phyloP scores from a whole-genome alignment of 2,888 invertebrate genomes.

The Mesoligia furuncula region DNA sequence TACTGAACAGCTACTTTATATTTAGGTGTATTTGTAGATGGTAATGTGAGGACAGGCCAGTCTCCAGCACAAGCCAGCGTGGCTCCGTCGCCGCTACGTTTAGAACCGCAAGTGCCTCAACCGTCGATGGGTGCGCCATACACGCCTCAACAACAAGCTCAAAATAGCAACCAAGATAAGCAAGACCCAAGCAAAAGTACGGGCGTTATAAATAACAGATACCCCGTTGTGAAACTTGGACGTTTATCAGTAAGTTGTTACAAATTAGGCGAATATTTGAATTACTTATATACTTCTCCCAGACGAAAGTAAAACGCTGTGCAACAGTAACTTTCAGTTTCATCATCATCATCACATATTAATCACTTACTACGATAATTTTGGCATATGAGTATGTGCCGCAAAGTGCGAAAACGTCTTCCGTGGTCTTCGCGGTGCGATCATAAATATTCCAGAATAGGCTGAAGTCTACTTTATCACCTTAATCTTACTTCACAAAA shows the following conservation, averaged over 20 bases:
- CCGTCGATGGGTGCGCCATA: slow-evolving; percentile 88
- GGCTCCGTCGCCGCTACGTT: slow-evolving; percentile 89
- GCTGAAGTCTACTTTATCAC: neutral
- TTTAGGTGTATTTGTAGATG: slow-evolving; percentile 73
- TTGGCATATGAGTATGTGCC: neutral
- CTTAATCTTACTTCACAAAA: neutral
- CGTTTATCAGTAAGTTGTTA: slow-evolving; percentile 84
- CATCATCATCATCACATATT: neutral
- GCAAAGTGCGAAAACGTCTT: neutral
- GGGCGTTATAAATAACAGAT: slow-evolving; percentile 80
- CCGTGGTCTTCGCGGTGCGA: neutral
- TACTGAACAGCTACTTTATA: neutral
- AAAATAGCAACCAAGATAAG: slow-evolving; percentile 77
- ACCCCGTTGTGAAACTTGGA: slow-evolving; percentile 88
- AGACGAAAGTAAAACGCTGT: neutral
- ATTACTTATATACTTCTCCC: neutral
- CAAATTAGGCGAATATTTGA: neutral
- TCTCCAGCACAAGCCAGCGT: slow-evolving; percentile 92
- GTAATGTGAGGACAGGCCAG: slow-evolving; percentile 88
- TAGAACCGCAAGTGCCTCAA: slow-evolving; percentile 89
- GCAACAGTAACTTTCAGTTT: neutral
- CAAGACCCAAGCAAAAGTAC: slow-evolving; percentile 80
- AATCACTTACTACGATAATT: neutral
- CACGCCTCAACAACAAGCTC: slow-evolving; percentile 73
- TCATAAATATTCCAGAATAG: neutral